A percentile compares a stretch with the other conserved stretches of the same genome.
Evolutionary conservation across 1,140 invertebrate species (phyloP).

Genomic region (Copidosoma floridanum): DNA sequence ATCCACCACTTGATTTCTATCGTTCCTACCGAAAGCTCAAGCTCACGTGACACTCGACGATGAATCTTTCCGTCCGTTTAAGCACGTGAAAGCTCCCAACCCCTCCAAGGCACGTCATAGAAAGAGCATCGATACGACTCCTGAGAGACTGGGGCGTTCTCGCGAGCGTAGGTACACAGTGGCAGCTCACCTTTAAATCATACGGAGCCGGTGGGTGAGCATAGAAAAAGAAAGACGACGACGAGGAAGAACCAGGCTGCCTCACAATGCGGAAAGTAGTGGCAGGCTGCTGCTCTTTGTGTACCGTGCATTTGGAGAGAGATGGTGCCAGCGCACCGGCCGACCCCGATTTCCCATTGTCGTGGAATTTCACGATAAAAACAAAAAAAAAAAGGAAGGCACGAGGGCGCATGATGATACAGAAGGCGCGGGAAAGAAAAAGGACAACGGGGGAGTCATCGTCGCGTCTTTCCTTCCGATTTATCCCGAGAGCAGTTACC

Average conservation of each 20-base stretch:
- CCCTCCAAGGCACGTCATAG: no score
- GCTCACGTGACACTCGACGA: no score
- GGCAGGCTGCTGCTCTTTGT: slow-evolving; percentile 15
- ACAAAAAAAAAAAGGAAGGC: not conserved
- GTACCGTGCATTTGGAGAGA: slow-evolving; percentile 4
- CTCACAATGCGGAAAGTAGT: slow-evolving; percentile 22
- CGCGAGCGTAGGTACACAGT: no score
- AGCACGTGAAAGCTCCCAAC: no score
- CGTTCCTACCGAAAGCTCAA: no score
- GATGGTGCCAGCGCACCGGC: slow-evolving; percentile 9
- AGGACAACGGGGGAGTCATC: not conserved
- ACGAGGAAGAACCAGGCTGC: slow-evolving; percentile 7
- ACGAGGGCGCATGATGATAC: not conserved
- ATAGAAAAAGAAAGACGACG: not conserved
- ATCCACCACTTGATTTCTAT: no score
- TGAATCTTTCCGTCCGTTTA: no score
- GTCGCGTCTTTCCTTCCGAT: not conserved
- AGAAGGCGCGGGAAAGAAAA: not conserved
- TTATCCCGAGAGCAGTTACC: no score
- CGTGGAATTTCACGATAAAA: slow-evolving; percentile 16
- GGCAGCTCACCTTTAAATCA: slow-evolving; percentile 13
- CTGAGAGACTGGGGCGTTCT: no score
- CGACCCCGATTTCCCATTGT: slow-evolving; percentile 24
- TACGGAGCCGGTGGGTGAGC: no score
- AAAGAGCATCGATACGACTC: no score